These are phyloP conservation scores for Trematocara stigmaticum DNA, from an alignment of 2,113 vertebrate genomes.

Conservation along the genomic window DNA sequence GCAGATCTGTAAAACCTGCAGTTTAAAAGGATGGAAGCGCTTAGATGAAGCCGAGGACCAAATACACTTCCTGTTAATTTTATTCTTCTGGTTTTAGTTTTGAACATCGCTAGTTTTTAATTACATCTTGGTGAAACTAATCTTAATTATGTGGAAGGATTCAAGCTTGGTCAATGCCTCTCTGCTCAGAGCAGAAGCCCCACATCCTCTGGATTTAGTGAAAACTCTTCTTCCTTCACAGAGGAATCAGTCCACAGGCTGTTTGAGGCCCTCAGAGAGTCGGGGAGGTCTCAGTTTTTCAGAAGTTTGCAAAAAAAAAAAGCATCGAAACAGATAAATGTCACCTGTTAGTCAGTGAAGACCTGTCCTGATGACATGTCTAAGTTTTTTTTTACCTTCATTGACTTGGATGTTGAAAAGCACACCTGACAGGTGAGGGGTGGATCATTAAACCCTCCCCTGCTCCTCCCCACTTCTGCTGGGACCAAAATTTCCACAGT, in stretches of 20 bases:
- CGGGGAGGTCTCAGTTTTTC: neutral
- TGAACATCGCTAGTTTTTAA: neutral
- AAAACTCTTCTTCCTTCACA: neutral
- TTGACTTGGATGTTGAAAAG: neutral
- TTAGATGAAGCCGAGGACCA: neutral
- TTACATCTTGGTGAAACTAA: neutral
- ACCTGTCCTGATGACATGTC: neutral
- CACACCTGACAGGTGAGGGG: neutral
- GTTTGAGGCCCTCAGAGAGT: neutral
- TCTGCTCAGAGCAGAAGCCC: neutral
- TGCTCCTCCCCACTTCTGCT: neutral
- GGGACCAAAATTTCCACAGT: neutral
- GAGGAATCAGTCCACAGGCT: neutral
- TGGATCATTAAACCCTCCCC: neutral
- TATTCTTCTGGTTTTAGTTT: neutral
- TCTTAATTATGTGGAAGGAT: neutral
- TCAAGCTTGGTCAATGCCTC: neutral
- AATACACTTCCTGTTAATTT: neutral
- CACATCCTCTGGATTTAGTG: neutral
- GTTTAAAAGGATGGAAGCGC: neutral
- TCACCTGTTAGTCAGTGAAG: neutral
- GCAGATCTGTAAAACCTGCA: neutral
- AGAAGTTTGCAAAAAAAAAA: neutral
- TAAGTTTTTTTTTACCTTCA: neutral
- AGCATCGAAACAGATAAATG: neutral